These are phyloP conservation scores for Boleophthalmus pectinirostris DNA, from an alignment of 2,113 vertebrate genomes.

Conservation along the genomic window DNA sequence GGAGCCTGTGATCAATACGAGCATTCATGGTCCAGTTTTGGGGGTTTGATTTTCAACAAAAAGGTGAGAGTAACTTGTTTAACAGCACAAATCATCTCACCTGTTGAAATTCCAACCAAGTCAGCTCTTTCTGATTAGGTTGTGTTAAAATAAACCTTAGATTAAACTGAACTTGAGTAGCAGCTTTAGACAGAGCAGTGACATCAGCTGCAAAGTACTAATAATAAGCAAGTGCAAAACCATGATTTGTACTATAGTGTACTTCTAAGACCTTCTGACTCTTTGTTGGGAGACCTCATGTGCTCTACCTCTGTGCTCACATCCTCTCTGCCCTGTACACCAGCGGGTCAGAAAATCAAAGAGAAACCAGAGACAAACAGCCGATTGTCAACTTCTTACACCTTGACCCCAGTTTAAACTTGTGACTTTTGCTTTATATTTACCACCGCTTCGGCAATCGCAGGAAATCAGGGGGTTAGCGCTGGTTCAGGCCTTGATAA, in stretches of 20 bases:
- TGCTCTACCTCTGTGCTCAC: constrained; percentile 36
- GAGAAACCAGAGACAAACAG: constrained; percentile 68
- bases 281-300: constrained; percentile 9
- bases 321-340: constrained; percentile 40
- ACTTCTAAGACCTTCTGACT: constrained; percentile 39
- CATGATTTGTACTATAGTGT: constrained; percentile 49
- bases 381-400: constrained; percentile 72
- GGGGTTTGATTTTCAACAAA: too few relatives aligned
- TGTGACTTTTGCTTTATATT: constrained; percentile 62
- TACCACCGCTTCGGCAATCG: constrained; percentile 57
- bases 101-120: too few relatives aligned
- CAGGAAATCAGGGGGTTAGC: constrained; percentile 75
- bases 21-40: too few relatives aligned
- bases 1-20: too few relatives aligned
- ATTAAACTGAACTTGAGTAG: too few relatives aligned
- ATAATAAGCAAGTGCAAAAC: constrained; percentile 30
- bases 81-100: too few relatives aligned
- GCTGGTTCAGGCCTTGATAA: constrained; percentile 77
- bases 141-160: too few relatives aligned
- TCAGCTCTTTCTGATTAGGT: too few relatives aligned
- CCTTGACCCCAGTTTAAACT: constrained; percentile 74
- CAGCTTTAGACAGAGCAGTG: too few relatives aligned
- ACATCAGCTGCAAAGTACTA: too few relatives aligned
- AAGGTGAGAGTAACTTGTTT: too few relatives aligned
- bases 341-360: constrained; percentile 70